phyloP scores from a whole-genome alignment of 2,797 vertebrate genomes.

The Lutjanus argentimaculatus region DNA sequence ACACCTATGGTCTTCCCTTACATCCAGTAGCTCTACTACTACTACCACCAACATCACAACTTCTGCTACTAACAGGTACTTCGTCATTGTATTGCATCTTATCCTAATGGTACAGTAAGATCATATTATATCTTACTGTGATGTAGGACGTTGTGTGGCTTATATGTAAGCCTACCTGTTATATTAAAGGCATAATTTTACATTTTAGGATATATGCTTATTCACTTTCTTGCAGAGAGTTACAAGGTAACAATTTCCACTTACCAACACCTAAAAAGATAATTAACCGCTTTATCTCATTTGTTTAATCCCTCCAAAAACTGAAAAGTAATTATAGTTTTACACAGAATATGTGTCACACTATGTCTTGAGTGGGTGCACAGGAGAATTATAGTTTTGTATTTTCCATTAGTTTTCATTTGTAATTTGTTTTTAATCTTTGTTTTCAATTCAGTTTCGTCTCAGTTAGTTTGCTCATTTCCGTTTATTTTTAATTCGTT shows the following conservation, averaged over 20 bases:
- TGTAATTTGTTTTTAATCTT: no score
- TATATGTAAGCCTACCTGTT: background rate
- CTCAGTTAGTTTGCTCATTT: no score
- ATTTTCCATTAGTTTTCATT: no score
- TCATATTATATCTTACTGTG: background rate
- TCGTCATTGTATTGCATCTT: background rate
- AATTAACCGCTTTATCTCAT: background rate
- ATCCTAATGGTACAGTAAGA: background rate
- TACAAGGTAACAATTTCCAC: background rate
- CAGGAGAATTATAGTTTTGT: no score
- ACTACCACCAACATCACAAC: background rate
- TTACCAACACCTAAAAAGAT: background rate
- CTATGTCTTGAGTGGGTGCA: background rate
- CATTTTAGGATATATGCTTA: no score
- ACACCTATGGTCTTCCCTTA: no score
- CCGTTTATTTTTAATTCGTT: no score
- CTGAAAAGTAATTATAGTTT: no score
- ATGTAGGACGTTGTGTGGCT: background rate
- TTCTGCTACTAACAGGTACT: background rate
- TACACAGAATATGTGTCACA: background rate
- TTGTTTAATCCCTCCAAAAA: no score
- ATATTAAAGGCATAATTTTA: constrained; percentile 1
- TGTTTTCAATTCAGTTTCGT: no score
- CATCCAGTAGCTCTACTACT: background rate
- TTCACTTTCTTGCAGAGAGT: background rate